phyloP scores from a whole-genome alignment of 2,888 invertebrate species.

The Microctonus hyperodae region DNA sequence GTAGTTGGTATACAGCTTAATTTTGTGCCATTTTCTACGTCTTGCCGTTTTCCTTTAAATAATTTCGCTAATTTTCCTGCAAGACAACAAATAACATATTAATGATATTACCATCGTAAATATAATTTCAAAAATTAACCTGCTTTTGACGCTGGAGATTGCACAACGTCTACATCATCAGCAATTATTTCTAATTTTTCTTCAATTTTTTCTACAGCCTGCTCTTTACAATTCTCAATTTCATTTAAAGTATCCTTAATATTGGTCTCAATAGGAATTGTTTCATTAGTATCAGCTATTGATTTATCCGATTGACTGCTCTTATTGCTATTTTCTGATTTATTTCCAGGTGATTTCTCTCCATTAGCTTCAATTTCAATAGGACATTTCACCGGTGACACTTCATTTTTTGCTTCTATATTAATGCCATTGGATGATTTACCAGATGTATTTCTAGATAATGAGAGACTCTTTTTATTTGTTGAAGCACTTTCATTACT shows the following conservation, averaged over 20 bases:
- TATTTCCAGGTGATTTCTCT: slow-evolving; percentile 45
- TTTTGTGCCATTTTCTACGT: slow-evolving; percentile 49
- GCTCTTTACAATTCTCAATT: slow-evolving; percentile 36
- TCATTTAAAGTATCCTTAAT: slow-evolving; percentile 37
- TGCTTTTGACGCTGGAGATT: slow-evolving; percentile 46
- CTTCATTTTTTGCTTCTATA: slow-evolving; percentile 17
- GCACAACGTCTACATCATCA: slow-evolving; percentile 56
- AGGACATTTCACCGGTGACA: slow-evolving; percentile 39
- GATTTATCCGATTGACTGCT: slow-evolving; percentile 36
- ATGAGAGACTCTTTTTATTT: slow-evolving; percentile 29
- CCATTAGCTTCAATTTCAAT: slow-evolving; percentile 28
- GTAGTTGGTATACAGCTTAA: slow-evolving; percentile 34
- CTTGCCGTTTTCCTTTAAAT: slow-evolving; percentile 48
- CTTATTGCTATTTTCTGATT: slow-evolving; percentile 40
- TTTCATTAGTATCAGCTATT: slow-evolving; percentile 41
- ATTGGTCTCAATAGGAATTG: slow-evolving; percentile 39
- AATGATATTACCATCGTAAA: slow-evolving; percentile 1
- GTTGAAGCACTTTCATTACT: slow-evolving; percentile 2
- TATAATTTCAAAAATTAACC: slow-evolving; percentile 36
- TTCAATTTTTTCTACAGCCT: slow-evolving; percentile 55
- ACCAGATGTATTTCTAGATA: slow-evolving; percentile 34
- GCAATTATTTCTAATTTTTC: slow-evolving; percentile 57
- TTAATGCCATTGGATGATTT: slow-evolving; percentile 15
- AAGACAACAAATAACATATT: background rate
- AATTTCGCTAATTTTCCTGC: slow-evolving; percentile 52